Conservation (phyloP, 2,888 invertebrate species). For the Pasiphila rectangulata region DNA sequence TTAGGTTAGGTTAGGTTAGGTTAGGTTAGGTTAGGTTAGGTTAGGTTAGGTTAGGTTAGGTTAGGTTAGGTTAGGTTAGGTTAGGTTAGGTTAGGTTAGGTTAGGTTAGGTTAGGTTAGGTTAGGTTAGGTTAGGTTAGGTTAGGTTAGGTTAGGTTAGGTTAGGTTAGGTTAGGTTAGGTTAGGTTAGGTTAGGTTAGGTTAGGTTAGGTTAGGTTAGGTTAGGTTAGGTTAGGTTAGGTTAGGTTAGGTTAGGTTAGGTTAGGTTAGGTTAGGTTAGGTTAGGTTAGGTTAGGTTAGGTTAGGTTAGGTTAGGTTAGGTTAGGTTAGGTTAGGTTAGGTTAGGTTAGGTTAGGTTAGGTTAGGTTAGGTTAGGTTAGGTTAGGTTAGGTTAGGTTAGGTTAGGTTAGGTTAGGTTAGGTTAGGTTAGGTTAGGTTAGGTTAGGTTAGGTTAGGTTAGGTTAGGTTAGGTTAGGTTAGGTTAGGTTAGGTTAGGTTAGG, state of each 20-base stretch:
- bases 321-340: conserved; percentile 19
- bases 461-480: neutral
- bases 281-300: conserved; percentile 20
- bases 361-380: neutral
- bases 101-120: conserved; percentile 15
- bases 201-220: neutral
- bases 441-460: neutral
- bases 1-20: neutral
- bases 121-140: conserved; percentile 15
- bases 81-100: conserved; percentile 16
- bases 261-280: conserved; percentile 19
- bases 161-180: conserved; percentile 9
- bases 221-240: neutral
- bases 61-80: conserved; percentile 10
- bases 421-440: neutral
- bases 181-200: neutral
- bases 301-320: conserved; percentile 19
- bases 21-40: neutral
- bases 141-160: conserved; percentile 13
- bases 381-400: conserved; percentile 9
- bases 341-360: conserved; percentile 11
- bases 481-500: conserved; percentile 6
- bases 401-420: conserved; percentile 4
- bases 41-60: neutral
- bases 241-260: conserved; percentile 15